Evolutionary conservation across 30 jellyfish, hydroid and myxozoan species (phyloP), one percentile per base, ranked within the genome.

Genomic region (Cassiopea andromeda): DNA sequence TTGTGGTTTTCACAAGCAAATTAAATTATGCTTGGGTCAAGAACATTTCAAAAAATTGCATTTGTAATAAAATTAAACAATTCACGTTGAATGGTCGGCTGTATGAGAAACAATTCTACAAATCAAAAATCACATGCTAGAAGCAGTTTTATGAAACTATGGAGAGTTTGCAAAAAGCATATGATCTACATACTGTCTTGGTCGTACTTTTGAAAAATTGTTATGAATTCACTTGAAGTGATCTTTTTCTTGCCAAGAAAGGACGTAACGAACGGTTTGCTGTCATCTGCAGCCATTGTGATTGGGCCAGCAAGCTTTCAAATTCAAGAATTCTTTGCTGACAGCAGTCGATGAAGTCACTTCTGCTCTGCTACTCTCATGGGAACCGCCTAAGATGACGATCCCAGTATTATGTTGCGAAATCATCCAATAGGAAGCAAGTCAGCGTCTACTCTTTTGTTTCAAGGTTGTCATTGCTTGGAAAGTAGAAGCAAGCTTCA

Each of bases 201-300:
- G 69, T 93, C 98, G 75, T 82, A 93, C 73, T 79, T 89, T 60
- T 88, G 70, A 81, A 93, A 93, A 38, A 93, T 88, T 47, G 79
- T 58, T 46, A 93, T 82, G 73, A 88, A 93, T 70, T 93, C 98
- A 60, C 90, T 94, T 44, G 98, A 93, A 12, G 97, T 78, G 49
- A 93, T 82, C 80, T 89, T 93, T 64, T 77, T 81, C 88, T 82
- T 93, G 61, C 98, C 98, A 44, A 80, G 72, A 74, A 93, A 93
- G 8, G 87, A 75, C 12, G 93, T 58, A 12, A 87, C 96, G 61
- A 78, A 92, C 70, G 96, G 98, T 80, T 85, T 74, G 54, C n/a
- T 58, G 15, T 87, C 94, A 38, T 77, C 94, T 46, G 85, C 44
- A 7, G 94, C 80, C 94, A 87, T 87, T 48, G 45, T 75, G 79